Percentiles rank a stretch among this genome's conserved stretches.
phyloP scores from a whole-genome alignment of 2,113 vertebrate genomes.

The human (Homo sapiens) region DNA sequence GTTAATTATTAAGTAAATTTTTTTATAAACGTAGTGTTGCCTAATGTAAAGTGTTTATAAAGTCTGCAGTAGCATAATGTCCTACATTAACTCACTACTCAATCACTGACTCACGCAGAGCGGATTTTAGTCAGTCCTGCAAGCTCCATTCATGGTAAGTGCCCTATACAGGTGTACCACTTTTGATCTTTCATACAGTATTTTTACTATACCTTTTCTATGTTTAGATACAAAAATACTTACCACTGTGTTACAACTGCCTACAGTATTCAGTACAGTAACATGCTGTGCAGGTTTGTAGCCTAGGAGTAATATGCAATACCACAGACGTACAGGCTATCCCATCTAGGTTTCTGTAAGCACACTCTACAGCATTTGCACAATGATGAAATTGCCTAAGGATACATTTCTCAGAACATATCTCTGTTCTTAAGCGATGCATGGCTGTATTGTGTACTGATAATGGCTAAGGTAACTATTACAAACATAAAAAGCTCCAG shows the following conservation, averaged over 20 bases:
- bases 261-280: neutral
- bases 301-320: neutral
- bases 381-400: neutral
- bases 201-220: neutral
- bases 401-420: neutral
- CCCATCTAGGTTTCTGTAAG: neutral
- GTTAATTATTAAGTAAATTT: neutral
- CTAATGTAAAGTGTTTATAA: neutral
- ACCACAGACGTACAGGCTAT: neutral
- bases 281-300: neutral
- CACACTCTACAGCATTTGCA: neutral
- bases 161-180: neutral
- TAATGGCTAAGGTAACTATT: neutral
- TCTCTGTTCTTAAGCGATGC: neutral
- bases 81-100: neutral
- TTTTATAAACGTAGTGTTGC: neutral
- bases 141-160: neutral
- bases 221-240: neutral
- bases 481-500: neutral
- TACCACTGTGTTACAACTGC: neutral
- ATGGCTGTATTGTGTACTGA: neutral
- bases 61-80: neutral
- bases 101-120: neutral
- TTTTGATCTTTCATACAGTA: neutral
- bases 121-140: neutral